These are phyloP conservation scores for Sinhomidia bicolor DNA, from an alignment of 2,888 invertebrate genomes.

Conservation along the genomic window DNA sequence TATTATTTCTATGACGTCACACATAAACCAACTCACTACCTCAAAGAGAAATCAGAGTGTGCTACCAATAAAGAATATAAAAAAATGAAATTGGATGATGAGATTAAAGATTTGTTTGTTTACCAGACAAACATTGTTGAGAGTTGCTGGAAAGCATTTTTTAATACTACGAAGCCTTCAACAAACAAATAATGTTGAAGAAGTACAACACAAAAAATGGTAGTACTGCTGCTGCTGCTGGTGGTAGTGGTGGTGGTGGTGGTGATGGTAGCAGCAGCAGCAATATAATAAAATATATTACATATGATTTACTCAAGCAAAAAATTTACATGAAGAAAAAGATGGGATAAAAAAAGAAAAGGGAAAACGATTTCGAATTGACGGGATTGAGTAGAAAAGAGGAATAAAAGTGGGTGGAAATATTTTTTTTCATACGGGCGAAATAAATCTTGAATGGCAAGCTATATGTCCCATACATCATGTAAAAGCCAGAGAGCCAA, in stretches of 20 bases:
- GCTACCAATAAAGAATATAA: not conserved
- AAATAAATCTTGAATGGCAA: slow-evolving; percentile 73
- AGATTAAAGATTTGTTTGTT: slow-evolving; percentile 28
- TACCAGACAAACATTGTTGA: not conserved
- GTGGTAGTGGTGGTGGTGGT: too few relatives aligned
- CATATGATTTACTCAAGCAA: slow-evolving; percentile 42
- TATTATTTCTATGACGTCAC: too few relatives aligned
- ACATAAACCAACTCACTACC: too few relatives aligned
- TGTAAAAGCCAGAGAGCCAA: slow-evolving; percentile 64
- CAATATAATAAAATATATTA: not conserved
- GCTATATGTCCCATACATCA: slow-evolving; percentile 70
- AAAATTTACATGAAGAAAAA: slow-evolving; percentile 63
- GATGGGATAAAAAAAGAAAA: slow-evolving; percentile 27
- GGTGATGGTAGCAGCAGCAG: not conserved
- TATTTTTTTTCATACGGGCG: slow-evolving; percentile 73
- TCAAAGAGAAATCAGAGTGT: not conserved
- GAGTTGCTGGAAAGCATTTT: not conserved
- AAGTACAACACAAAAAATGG: too few relatives aligned
- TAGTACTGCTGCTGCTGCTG: too few relatives aligned
- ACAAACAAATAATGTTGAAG: too few relatives aligned
- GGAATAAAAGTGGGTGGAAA: slow-evolving; percentile 70
- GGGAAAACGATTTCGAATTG: slow-evolving; percentile 64
- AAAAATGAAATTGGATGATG: not conserved
- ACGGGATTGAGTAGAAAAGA: slow-evolving; percentile 61
- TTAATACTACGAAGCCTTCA: not conserved